phyloP scores from a whole-genome alignment of 2,797 vertebrate genomes.

The Gymnocypris eckloni region DNA sequence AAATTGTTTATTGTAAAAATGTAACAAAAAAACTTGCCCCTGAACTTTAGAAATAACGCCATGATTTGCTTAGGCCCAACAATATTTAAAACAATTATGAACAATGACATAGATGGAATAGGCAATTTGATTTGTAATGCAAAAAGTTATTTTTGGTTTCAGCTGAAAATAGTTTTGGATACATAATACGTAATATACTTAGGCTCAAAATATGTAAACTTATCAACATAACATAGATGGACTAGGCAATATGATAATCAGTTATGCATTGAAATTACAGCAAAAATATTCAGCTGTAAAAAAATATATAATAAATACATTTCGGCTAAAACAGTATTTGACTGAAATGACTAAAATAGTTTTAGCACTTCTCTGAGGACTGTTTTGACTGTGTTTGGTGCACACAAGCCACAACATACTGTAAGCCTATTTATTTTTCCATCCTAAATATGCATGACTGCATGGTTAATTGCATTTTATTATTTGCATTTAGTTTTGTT shows the following conservation, averaged over 20 bases:
- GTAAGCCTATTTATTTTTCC: neutral
- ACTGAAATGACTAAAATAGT: neutral
- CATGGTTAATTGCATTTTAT: neutral
- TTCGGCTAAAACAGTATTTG: neutral
- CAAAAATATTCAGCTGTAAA: neutral
- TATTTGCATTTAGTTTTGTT: constrained; percentile 8
- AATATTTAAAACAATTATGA: neutral
- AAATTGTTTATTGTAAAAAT: neutral
- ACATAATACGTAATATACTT: neutral
- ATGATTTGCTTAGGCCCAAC: neutral
- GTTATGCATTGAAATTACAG: neutral
- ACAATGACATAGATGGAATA: neutral
- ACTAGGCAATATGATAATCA: neutral
- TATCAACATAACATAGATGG: neutral
- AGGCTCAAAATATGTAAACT: neutral
- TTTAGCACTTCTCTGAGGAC: neutral
- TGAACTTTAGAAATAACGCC: neutral
- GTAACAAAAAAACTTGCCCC: neutral
- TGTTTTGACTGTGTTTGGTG: neutral
- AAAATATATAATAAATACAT: neutral
- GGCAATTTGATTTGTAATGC: neutral
- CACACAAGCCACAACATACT: neutral
- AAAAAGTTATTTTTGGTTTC: neutral
- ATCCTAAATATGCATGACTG: neutral
- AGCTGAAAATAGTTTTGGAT: neutral